Percentiles rank a stretch among this genome's conserved stretches.
These are phyloP conservation scores for Amphiprion percula DNA, from an alignment of 2,113 vertebrate genomes.

Conservation along the genomic window DNA sequence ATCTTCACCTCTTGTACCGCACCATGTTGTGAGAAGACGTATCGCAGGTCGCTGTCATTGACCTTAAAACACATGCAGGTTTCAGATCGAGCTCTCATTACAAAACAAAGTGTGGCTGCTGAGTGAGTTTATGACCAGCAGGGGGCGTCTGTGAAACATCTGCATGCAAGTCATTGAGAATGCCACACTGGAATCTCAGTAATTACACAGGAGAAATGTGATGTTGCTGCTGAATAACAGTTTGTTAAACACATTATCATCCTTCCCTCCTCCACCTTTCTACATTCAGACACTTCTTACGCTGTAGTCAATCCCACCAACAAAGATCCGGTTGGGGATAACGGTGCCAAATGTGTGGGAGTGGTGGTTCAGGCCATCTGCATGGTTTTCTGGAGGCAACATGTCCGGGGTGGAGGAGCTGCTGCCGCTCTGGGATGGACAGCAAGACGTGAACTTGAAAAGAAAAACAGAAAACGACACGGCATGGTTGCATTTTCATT, in stretches of 20 bases:
- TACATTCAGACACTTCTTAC: slow-evolving; percentile 65
- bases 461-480: too few species aligned
- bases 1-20: slow-evolving; percentile 92
- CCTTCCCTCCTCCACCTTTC: too few species aligned
- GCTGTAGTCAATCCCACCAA: slow-evolving; percentile 90
- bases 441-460: slow-evolving; percentile 52
- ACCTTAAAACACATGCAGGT: slow-evolving; percentile 78
- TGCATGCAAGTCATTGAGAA: too few species aligned
- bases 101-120: too few species aligned
- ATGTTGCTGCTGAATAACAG: too few species aligned
- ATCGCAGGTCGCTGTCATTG: slow-evolving; percentile 87
- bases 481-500: too few species aligned
- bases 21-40: slow-evolving; percentile 90
- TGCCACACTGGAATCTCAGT: too few species aligned
- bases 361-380: slow-evolving; percentile 39
- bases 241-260: too few species aligned
- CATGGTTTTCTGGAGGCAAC: slow-evolving; percentile 71
- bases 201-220: too few species aligned
- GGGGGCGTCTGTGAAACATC: not conserved
- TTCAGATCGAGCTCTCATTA: too few species aligned
- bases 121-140: not conserved
- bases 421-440: slow-evolving; percentile 82
- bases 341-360: slow-evolving; percentile 82
- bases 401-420: slow-evolving; percentile 80
- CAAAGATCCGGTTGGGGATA: slow-evolving; percentile 92